Evolutionary conservation across 2,113 vertebrate genomes (phyloP).

Genomic region (Lontra canadensis): DNA sequence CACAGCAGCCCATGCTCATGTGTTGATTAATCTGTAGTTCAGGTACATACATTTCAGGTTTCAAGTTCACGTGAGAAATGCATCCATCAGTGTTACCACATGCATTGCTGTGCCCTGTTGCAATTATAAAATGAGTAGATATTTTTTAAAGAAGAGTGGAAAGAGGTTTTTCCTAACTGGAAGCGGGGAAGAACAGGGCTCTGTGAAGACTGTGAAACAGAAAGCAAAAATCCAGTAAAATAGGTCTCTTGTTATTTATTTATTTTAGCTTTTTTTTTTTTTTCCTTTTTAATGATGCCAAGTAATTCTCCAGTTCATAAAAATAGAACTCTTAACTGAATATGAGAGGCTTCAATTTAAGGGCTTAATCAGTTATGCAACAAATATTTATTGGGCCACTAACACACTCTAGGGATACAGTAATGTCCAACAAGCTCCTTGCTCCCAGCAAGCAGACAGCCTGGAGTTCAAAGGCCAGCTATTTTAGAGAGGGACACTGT

Average conservation of each 20-base stretch:
- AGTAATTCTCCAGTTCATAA: background rate
- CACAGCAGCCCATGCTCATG: slow-evolving; percentile 12
- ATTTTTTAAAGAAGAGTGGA: slow-evolving; percentile 9
- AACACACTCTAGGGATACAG: background rate
- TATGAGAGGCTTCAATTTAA: background rate
- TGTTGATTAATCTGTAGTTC: slow-evolving; percentile 82
- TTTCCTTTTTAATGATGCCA: background rate
- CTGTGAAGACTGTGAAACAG: background rate
- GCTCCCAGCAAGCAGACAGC: background rate
- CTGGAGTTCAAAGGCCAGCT: background rate
- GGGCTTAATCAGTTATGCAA: background rate
- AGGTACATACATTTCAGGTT: slow-evolving; percentile 72
- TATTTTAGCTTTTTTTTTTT: background rate
- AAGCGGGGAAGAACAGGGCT: background rate
- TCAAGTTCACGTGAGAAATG: slow-evolving; percentile 76
- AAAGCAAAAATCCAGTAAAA: background rate
- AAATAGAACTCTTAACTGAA: background rate
- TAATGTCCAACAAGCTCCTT: background rate
- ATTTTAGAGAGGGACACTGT: background rate
- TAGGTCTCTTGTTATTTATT: background rate
- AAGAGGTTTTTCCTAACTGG: background rate
- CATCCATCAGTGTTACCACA: slow-evolving; percentile 73
- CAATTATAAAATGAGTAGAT: slow-evolving; percentile 39
- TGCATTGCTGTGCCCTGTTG: slow-evolving; percentile 29
- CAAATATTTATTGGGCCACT: background rate